phyloP scores from a whole-genome alignment of 2,888 invertebrate genomes.

The Tenthredo amoena region DNA sequence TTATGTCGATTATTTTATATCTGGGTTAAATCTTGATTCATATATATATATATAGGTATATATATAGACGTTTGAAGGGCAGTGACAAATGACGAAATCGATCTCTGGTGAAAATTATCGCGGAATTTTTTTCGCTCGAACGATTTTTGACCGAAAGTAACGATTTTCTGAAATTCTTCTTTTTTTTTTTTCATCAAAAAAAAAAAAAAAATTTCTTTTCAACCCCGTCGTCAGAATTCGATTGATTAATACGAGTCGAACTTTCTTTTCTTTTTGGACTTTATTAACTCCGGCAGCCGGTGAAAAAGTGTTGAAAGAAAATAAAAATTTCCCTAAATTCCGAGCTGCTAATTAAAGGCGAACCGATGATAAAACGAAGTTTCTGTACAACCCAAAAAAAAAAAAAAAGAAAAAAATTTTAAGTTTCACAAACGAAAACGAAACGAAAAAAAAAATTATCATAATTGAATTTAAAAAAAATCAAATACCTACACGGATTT shows the following conservation, averaged over 20 bases:
- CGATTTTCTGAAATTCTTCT: not conserved
- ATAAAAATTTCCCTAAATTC: not conserved
- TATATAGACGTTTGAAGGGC: too few relatives aligned
- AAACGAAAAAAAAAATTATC: not conserved
- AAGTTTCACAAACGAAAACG: not conserved
- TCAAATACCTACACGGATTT: not conserved
- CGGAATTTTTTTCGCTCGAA: not conserved
- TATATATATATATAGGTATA: too few relatives aligned
- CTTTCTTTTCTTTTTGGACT: not conserved
- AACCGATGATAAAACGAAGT: not conserved
- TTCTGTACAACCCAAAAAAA: too few relatives aligned
- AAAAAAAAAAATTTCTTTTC: too few relatives aligned
- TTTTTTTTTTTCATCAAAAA: not conserved
- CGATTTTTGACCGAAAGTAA: too few relatives aligned
- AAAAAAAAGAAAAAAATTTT: not conserved
- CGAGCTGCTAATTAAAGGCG: not conserved
- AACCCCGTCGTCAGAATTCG: not conserved
- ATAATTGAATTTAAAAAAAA: not conserved
- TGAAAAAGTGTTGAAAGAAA: not conserved
- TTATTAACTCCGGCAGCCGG: not conserved
- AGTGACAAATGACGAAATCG: not conserved
- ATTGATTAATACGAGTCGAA: not conserved
- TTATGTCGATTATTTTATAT: constrained; percentile 20
- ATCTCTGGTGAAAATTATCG: not conserved
- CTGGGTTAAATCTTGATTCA: not conserved